These are phyloP conservation scores for Cerastis rubricosa DNA, from an alignment of 2,888 invertebrate genomes.

Conservation along the genomic window DNA sequence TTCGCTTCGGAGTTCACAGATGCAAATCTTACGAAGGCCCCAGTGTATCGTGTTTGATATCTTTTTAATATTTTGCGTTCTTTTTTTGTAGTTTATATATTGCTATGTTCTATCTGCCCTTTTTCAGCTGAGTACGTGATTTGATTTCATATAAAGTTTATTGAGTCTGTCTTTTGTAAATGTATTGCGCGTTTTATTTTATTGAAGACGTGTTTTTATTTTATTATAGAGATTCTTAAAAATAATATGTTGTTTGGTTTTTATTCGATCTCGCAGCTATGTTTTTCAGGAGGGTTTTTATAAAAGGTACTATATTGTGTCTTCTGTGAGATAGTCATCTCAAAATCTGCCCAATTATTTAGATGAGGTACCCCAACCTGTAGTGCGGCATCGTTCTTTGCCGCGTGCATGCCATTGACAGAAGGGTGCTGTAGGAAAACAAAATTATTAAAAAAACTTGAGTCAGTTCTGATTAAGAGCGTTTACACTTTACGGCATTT, in stretches of 20 bases:
- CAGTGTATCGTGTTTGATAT: constrained; percentile 29
- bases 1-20: constrained; percentile 37
- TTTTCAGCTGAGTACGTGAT: constrained; percentile 25
- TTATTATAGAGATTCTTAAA: background rate
- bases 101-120: constrained; percentile 19
- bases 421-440: background rate
- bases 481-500: no score
- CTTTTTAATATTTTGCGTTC: constrained; percentile 18
- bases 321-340: no score
- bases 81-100: constrained; percentile 25
- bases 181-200: constrained; percentile 2
- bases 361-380: background rate
- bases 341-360: background rate
- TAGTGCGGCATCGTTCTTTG: background rate
- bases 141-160: constrained; percentile 30
- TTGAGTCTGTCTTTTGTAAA: constrained; percentile 18
- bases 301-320: background rate
- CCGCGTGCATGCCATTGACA: background rate
- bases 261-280: background rate
- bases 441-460: no score
- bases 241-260: background rate
- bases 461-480: no score
- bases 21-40: constrained; percentile 47
- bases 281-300: background rate
- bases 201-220: constrained; percentile 13